A percentile compares a stretch with the other conserved stretches of the same genome.
phyloP scores from a whole-genome alignment of 92 coral and sea anemone species.

The Porites cylindrica region DNA sequence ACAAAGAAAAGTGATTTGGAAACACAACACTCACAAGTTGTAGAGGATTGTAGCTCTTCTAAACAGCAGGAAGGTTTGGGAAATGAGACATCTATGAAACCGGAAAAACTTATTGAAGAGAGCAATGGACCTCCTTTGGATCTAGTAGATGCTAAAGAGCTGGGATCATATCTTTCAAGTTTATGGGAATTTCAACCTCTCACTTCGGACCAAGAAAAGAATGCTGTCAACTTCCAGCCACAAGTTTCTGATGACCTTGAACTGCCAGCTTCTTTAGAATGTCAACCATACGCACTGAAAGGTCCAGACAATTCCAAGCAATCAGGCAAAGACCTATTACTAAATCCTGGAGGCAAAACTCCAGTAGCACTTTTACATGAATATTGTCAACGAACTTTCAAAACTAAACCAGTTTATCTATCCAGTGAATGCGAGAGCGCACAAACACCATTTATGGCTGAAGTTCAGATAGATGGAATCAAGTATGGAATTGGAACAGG shows the following conservation, averaged over 20 bases:
- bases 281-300: slow-evolving; percentile 81
- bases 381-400: slow-evolving; percentile 79
- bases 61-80: background rate
- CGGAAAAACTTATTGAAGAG: background rate
- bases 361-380: slow-evolving; percentile 94
- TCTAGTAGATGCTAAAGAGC: slow-evolving; percentile 68
- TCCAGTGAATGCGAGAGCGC: slow-evolving; percentile 83
- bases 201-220: slow-evolving; percentile 80
- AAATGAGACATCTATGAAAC: background rate
- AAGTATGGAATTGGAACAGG: slow-evolving; percentile 86
- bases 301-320: slow-evolving; percentile 65
- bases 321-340: slow-evolving; percentile 53
- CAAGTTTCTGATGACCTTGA: slow-evolving; percentile 33
- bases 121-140: slow-evolving; percentile 46
- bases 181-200: slow-evolving; percentile 86
- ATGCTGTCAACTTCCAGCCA: slow-evolving; percentile 54
- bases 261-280: slow-evolving; percentile 73
- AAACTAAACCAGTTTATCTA: slow-evolving; percentile 84
- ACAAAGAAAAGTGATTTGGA: background rate
- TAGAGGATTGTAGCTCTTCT: background rate
- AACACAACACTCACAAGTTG: slow-evolving; percentile 14
- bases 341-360: slow-evolving; percentile 90
- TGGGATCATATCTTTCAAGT: slow-evolving; percentile 68
- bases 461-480: slow-evolving; percentile 86
- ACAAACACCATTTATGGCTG: slow-evolving; percentile 85